A percentile compares a stretch with the other conserved stretches of the same genome.
phyloP scores from a whole-genome alignment of 1,140 invertebrate genomes.

The Aphelinus certus region DNA sequence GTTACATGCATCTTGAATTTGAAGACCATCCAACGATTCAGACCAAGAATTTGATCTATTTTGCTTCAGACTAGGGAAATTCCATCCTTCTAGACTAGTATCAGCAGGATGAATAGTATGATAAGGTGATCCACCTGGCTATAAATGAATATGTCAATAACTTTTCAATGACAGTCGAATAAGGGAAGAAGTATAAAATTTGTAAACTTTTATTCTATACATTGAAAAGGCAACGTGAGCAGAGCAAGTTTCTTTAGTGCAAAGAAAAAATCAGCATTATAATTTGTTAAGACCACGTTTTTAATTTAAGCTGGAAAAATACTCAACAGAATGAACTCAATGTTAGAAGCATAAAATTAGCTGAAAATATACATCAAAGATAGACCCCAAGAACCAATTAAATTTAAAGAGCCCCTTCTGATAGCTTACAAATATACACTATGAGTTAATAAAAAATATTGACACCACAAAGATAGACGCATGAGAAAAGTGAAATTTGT shows the following conservation, averaged over 20 bases:
- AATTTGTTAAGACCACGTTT: no score
- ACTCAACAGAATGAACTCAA: slow-evolving; percentile 12
- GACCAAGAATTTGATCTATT: slow-evolving; percentile 90
- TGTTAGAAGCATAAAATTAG: slow-evolving; percentile 9
- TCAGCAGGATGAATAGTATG: slow-evolving; percentile 90
- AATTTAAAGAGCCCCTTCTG: slow-evolving; percentile 42
- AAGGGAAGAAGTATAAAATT: no score
- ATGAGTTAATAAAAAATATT: slow-evolving; percentile 28
- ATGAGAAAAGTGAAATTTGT: slow-evolving; percentile 48
- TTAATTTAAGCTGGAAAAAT: slow-evolving; percentile 27
- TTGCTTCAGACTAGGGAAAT: slow-evolving; percentile 73
- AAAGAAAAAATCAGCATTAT: not conserved
- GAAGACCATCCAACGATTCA: slow-evolving; percentile 81
- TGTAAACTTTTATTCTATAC: no score
- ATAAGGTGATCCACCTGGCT: slow-evolving; percentile 86
- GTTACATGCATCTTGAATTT: slow-evolving; percentile 57
- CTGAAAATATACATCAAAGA: slow-evolving; percentile 30
- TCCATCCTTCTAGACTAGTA: slow-evolving; percentile 81
- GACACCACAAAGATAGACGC: slow-evolving; percentile 7
- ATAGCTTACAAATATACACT: slow-evolving; percentile 14
- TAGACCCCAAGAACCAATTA: slow-evolving; percentile 52
- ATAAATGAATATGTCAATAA: slow-evolving; percentile 34
- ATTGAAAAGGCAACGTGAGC: no score
- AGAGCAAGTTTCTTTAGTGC: no score
- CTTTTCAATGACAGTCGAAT: no score